Percentiles rank a stretch among this genome's conserved stretches.
Conservation (phyloP, 37 sponge, comb jelly and placozoan genomes). For the Dysidea cf. avara region DNA sequence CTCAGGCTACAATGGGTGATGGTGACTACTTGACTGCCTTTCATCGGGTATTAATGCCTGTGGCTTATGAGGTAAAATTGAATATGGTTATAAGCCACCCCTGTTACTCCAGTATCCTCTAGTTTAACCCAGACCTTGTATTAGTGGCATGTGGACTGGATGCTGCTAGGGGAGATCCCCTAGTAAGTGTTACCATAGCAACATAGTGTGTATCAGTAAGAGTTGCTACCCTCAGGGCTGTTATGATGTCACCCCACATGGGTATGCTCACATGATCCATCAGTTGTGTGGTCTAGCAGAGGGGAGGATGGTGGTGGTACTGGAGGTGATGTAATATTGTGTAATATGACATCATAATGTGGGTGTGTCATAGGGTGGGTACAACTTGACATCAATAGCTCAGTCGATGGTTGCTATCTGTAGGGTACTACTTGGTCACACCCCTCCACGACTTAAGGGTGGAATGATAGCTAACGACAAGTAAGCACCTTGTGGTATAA, state of each 20-base stretch:
- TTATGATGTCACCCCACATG: constrained; percentile 68
- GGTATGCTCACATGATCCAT: constrained; percentile 90
- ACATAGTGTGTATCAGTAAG: neutral
- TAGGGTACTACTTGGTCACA: constrained; percentile 72
- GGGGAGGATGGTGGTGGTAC: constrained; percentile 79
- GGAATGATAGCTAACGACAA: constrained; percentile 13
- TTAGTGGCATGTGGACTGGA: constrained; percentile 92
- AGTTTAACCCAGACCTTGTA: constrained; percentile 90
- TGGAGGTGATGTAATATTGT: constrained; percentile 58
- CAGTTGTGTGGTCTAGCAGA: constrained; percentile 65
- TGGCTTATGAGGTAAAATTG: constrained; percentile 63
- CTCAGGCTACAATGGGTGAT: constrained; percentile 71
- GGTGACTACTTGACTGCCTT: constrained; percentile 86
- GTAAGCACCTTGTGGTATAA: neutral
- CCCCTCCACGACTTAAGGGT: constrained; percentile 39
- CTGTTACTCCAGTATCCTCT: neutral
- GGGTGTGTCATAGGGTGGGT: constrained; percentile 73
- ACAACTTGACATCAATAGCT: constrained; percentile 76
- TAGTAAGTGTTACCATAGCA: constrained; percentile 41
- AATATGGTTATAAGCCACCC: neutral
- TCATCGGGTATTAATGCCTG: constrained; percentile 77
- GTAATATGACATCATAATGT: neutral
- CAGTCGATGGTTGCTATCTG: constrained; percentile 61
- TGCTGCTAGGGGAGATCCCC: constrained; percentile 84
- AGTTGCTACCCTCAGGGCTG: constrained; percentile 42